Base-by-base conservation (phyloP, 2,113 vertebrate species). In the Panthera uncia region DNA sequence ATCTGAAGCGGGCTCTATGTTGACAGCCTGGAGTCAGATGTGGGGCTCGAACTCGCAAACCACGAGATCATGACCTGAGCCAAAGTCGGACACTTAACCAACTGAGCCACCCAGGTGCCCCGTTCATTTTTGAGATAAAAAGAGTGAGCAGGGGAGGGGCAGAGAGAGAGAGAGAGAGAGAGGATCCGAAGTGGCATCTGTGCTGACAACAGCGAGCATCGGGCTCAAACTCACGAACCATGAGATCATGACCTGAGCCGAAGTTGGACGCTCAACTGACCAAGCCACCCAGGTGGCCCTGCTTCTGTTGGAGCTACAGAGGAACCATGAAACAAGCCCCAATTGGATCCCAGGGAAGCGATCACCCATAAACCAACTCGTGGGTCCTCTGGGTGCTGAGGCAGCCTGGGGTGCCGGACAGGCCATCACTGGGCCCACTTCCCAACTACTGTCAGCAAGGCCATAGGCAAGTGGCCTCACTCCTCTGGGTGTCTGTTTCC, bases 311-410 rank as follows among this genome's bases (percentile, higher is more conserved):
- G 27, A 50, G 41, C 76, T 38, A 2, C 52, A 83, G 38, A n/a
- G 57, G 19, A 87, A 27, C 45, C 57, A 61, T 14, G 57, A 21
- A 81, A 92, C 2, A 57, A 63, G 19, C 74, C 27, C 18, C 31
- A 38, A 31, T 7, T 19, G 14, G 66, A 84, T 45, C 65, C 85
- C 29, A 73, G 41, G 15, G 31, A 71, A 25, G 15, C 3, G 9
- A 41, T 55, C n/a, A 5, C 80, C 78, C 63, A 25, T 50, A 27
- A 66, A 38, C 23, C 21, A 80, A 15, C 13, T 52, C 45, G 4
- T 0, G 1, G 1, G 19, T 7, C n/a, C 45, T 23, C 71, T 5
- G 15, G 5, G 6, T 66, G 33, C 48, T 29, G 13, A 33, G 31
- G n/a, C 38, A 57, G 69, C 80, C 57, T 65, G 76, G 33, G 16